Percentiles rank a stretch among this genome's conserved stretches.
Evolutionary conservation across 2,888 invertebrate genomes (phyloP).

Genomic region (Bembecia ichneumoniformis): DNA sequence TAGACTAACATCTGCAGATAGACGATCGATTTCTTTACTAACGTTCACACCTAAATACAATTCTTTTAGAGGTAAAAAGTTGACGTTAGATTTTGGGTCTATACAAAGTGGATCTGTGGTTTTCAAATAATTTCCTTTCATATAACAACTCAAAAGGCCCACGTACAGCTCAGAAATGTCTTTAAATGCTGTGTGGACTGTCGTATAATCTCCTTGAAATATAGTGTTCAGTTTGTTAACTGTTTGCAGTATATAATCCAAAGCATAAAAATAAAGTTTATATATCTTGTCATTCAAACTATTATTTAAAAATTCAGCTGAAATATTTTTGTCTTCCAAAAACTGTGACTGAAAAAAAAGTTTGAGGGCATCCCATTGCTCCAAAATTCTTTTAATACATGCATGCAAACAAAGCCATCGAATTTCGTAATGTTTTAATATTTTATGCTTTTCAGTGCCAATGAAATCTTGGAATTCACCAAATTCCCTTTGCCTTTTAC

Average conservation of each 20-base stretch:
- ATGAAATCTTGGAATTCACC: conserved; percentile 9
- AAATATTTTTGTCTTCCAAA: not conserved
- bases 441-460: conserved; percentile 6
- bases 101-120: not conserved
- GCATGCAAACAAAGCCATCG: not conserved
- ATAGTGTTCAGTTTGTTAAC: not conserved
- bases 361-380: not conserved
- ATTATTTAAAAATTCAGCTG: conserved; percentile 1
- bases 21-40: no score
- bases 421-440: not conserved
- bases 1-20: not conserved
- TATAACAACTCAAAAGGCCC: not conserved
- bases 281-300: not conserved
- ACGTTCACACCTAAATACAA: not conserved
- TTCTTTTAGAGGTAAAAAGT: not conserved
- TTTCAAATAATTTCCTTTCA: not conserved
- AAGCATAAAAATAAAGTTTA: not conserved
- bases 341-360: not conserved
- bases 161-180: not conserved
- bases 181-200: not conserved
- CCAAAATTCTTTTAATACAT: not conserved
- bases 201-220: not conserved
- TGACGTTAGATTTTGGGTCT: no score
- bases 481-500: conserved; percentile 15
- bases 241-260: not conserved